These are phyloP conservation scores for Phylloscopus trochilus DNA, from an alignment of 2,113 vertebrate species.

Conservation along the genomic window DNA sequence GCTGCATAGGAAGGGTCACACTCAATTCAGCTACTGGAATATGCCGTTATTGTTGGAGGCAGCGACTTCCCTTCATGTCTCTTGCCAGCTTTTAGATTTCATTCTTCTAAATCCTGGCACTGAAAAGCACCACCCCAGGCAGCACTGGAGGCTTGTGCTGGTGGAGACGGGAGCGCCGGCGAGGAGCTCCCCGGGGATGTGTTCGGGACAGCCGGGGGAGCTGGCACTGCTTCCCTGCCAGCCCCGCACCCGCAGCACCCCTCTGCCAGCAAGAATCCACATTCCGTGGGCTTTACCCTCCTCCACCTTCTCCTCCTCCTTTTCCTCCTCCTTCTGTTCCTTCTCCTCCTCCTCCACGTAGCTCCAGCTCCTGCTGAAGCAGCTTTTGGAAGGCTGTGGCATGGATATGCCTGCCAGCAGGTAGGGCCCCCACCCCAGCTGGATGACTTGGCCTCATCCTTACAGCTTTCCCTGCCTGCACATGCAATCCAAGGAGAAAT, in stretches of 20 bases:
- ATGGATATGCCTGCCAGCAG: rapidly evolving
- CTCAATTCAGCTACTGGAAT: neutral
- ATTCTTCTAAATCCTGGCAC: neutral
- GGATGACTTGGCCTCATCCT: neutral
- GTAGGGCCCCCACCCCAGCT: neutral
- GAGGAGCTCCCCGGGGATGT: neutral
- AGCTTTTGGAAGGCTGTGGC: neutral
- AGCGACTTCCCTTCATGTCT: neutral
- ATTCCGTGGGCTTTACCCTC: neutral
- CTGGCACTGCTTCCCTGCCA: neutral
- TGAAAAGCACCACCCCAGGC: neutral
- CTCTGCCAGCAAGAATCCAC: neutral
- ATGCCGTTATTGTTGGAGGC: neutral
- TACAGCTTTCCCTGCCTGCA: neutral
- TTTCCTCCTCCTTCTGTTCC: neutral
- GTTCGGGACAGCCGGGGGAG: rapidly evolving
- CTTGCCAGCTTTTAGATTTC: constrained; percentile 14
- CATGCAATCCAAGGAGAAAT: neutral
- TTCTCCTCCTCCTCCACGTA: neutral
- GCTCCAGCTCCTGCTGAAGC: neutral
- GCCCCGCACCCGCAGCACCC: rapidly evolving
- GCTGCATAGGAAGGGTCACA: neutral
- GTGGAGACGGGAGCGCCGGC: rapidly evolving
- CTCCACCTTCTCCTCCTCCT: neutral
- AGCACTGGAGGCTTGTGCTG: neutral